Evolutionary conservation across 2,113 vertebrate species (phyloP), one percentile per base, ranked within the genome.

Genomic region (Lasiurus borealis): DNA sequence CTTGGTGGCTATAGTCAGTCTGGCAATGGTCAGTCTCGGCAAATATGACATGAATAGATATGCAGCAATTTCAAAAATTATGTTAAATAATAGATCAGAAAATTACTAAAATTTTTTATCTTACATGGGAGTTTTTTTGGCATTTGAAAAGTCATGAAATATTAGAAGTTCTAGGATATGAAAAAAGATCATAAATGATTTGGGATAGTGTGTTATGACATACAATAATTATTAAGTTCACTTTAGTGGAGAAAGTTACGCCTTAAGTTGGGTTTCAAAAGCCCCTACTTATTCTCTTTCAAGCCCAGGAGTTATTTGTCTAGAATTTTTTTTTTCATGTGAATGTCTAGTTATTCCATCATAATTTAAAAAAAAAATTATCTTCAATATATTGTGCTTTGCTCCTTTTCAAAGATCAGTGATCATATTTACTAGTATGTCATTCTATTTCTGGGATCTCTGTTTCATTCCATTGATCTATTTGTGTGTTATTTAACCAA

Each of bases 221-320:
- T 64, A 13, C 40, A 29, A 69, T 76, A 29, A 85, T 86, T 72
- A 64, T 71, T 76, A 54, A 82, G 1, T 6, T 93, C 14, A 80
- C 54, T 93, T 85, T 52, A 72, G 27, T 73, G 72, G 62, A 78
- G n/a, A 94, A 86, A 50, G n/a, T 4, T 57, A 72, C 77, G 50
- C 5, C 21, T 4, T 46, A 82, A 52, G 0, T 34, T 82, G 21
- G 15, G 8, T 54, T 89, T 82, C 25, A 71, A 77, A 31, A 52
- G 25, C 31, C 73, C 34, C n/a, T 78, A 40, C 6, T 71, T 34
- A 31, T 36, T 80, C 52, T 85, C 29, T 64, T 88, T 68, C 46
- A 88, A 36, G n/a, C 16, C 14, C 29, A 44, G 12, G 59, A 31
- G 44, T 69, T 25, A 75, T 73, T 29, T 93, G 16, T 57, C 21